Percentiles rank a stretch among this genome's conserved stretches.
Conservation (phyloP, 2,888 invertebrate genomes). For the Allacma fusca region DNA sequence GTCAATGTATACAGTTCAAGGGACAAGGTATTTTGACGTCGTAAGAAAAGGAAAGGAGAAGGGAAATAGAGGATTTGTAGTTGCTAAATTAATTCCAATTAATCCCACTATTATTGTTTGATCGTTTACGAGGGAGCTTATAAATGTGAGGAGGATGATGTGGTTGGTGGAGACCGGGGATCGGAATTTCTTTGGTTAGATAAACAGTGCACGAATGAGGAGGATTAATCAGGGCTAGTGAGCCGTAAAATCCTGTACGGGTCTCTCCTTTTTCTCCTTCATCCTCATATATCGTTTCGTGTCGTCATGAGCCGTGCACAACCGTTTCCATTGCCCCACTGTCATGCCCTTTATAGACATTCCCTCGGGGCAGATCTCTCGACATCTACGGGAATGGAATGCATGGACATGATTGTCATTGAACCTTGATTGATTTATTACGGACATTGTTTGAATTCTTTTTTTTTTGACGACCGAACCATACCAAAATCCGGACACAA, state of each 20-base stretch:
- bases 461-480: too few relatives aligned
- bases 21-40: too few relatives aligned
- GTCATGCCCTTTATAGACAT: slow-evolving; percentile 8
- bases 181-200: background rate
- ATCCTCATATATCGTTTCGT: background rate
- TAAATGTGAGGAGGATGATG: too few relatives aligned
- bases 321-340: background rate
- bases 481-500: too few relatives aligned
- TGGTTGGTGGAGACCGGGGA: too few relatives aligned
- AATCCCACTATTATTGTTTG: too few relatives aligned
- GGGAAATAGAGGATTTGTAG: too few relatives aligned
- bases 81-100: too few relatives aligned
- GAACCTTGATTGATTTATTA: slow-evolving; percentile 3
- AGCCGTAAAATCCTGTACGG: slow-evolving; percentile 4
- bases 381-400: background rate
- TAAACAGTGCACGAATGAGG: slow-evolving; percentile 14
- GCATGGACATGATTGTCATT: slow-evolving; percentile 6
- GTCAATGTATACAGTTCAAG: too few relatives aligned
- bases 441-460: too few relatives aligned
- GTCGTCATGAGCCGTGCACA: background rate
- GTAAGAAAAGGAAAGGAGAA: too few relatives aligned
- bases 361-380: background rate
- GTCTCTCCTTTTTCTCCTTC: background rate
- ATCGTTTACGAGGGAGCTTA: too few relatives aligned
- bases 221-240: slow-evolving; percentile 17